Conservation (phyloP, 2,113 vertebrate genomes). For the Myrmecobius fasciatus region DNA sequence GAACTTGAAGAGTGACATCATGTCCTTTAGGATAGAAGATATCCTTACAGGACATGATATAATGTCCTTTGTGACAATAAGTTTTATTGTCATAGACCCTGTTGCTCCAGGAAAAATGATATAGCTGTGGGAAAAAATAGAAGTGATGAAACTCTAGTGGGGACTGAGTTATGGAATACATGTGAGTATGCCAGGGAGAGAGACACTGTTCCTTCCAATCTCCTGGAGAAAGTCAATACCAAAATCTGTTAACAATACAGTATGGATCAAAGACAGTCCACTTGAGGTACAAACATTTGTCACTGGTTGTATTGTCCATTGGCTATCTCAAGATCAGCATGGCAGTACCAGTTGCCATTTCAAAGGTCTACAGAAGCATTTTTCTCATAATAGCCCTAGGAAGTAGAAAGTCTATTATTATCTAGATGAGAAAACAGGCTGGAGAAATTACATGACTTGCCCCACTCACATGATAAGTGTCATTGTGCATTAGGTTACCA, state of each 20-base stretch:
- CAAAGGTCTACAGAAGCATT: not conserved
- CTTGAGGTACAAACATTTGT: not conserved
- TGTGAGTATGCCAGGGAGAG: not conserved
- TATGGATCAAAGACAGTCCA: not conserved
- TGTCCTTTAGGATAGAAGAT: constrained; percentile 48
- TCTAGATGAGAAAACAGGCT: not conserved
- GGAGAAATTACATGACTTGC: not conserved
- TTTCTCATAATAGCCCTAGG: not conserved
- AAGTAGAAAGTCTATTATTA: not conserved
- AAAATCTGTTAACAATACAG: not conserved
- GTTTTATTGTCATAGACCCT: not conserved
- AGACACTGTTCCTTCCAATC: not conserved
- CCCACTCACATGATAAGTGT: not conserved
- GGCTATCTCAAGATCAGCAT: not conserved
- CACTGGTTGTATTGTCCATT: not conserved
- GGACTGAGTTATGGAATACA: not conserved
- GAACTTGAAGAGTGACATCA: constrained; percentile 67
- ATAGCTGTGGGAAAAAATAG: not conserved
- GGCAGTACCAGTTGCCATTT: not conserved
- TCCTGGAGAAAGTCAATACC: not conserved
- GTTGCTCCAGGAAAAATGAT: constrained; percentile 17
- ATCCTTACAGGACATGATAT: constrained; percentile 56
- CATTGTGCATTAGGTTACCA: not conserved
- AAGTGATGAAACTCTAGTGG: not conserved
- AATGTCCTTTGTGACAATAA: constrained; percentile 47